Base-by-base conservation (phyloP, 2,797 vertebrate genomes). In the Melanotaenia parkinsoni region DNA sequence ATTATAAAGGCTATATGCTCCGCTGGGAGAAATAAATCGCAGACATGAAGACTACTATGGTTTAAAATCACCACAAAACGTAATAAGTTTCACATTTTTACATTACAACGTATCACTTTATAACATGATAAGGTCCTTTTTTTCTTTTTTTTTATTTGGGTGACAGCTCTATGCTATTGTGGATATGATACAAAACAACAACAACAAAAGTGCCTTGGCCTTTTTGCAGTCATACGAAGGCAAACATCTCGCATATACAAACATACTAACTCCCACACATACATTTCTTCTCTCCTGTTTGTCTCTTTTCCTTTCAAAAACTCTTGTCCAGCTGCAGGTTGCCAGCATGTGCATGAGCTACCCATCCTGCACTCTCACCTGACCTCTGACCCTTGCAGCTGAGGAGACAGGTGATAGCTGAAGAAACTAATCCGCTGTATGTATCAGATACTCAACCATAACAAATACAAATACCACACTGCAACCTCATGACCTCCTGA, bases 351-450 rank as follows among this genome's bases (percentile, higher is more conserved):
- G 70, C n/a, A 22, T 24, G 38, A 65, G 35, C 64, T 56, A 45
- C 66, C 76, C 69, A 51, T 50, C 28, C 67, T 24, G 70, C 56
- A 28, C 67, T 72, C 69, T 16, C 53, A 24, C 60, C 28, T 81
- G 83, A 90, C 78, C 86, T 85, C 67, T 85, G 79, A 90, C 77
- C 86, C 59, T 63, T 72, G 82, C 72, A 86, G 87, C 85, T 78
- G 81, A 85, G 69, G 24, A 81, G 59, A 82, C 79, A 72, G 62
- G 56, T 3, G 1, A 26, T 56, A 18, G 26, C 43, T 0, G 13
- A 26, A 5, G 54, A 85, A 77, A 76, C 50, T 35, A 72, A 86
- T 85, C 82, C 8, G n/a, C 63, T 28, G 74, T 66, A 58, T 32
- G 30, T 80, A 79, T 82, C 69, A 64, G 35, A 70, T 24, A 9